These are phyloP conservation scores for Pseudomyrmex sp. DNA, from an alignment of 1,140 invertebrate species.

Conservation along the genomic window DNA sequence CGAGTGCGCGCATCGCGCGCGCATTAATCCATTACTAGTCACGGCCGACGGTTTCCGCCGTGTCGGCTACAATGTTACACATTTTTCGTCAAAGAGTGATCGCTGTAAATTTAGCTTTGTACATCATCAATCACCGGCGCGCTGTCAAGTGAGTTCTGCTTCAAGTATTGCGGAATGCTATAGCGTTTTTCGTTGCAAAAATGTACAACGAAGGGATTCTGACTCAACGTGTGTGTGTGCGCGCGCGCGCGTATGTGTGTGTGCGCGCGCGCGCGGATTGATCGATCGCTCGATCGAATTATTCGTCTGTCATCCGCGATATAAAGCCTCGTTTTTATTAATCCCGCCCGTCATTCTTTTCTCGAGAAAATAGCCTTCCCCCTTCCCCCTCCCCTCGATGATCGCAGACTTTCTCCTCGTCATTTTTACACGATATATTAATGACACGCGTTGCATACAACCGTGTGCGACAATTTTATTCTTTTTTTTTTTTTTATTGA, in stretches of 20 bases:
- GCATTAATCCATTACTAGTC: conserved; percentile 36
- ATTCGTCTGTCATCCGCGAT: conserved; percentile 23
- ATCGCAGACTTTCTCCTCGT: neutral
- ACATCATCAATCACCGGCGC: conserved; percentile 45
- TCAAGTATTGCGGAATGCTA: conserved; percentile 19
- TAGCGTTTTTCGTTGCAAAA: conserved; percentile 30
- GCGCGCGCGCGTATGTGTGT: too few relatives aligned
- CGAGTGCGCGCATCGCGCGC: conserved; percentile 13
- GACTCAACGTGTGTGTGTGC: too few relatives aligned
- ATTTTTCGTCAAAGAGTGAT: conserved; percentile 27
- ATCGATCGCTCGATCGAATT: conserved; percentile 43
- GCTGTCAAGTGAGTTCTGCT: conserved; percentile 42
- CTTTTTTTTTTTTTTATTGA: neutral
- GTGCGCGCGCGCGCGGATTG: conserved; percentile 20
- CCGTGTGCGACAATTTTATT: too few relatives aligned
- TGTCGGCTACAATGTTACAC: conserved; percentile 19
- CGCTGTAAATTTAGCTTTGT: conserved; percentile 48
- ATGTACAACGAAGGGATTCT: conserved; percentile 18
- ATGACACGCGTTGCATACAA: too few relatives aligned
- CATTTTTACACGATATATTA: too few relatives aligned
- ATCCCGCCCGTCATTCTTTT: neutral
- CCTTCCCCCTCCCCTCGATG: too few relatives aligned
- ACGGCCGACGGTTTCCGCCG: neutral
- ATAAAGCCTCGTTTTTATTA: neutral
- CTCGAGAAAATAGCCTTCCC: neutral